Base-by-base conservation (phyloP, 2,113 vertebrate species). In the Xenopus laevis region DNA sequence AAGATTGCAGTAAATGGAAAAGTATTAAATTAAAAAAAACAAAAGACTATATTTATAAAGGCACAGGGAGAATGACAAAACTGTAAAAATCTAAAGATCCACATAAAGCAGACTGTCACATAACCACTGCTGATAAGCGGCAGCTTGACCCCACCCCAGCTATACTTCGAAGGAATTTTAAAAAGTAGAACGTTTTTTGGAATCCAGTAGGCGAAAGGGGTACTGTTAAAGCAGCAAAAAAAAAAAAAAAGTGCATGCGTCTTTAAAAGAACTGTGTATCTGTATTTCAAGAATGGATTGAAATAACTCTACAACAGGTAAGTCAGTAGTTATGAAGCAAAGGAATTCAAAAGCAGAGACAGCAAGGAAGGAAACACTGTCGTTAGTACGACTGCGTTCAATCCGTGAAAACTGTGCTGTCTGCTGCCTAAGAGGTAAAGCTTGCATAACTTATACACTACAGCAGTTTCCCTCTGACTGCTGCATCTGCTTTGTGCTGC, bases 351-450 rank as follows among this genome's bases (percentile, higher is more conserved):
- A 8, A 7, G 7, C 52, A 17, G 53, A 55, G 53, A 55, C 53
- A 18, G 4, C 17, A 55, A 50, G 81, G 88, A 84, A 88, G 17
- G 5, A 85, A 83, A 88, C 88, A 86, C 85, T 7, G 53, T 4
- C 16, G 10, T 9, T 55, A n/a, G 15, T 13, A 50, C 33, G 33
- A 50, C 4, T 27, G 23, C 23, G 23, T 27, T 27, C 23, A 27
- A 1, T 27, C 47, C 10, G 9, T 47, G 46, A 47, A 47, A 47
- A 47, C 46, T 10, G 47, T 50, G 15, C 47, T 9, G 47, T 50
- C 47, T 50, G 15, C 4, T 50, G 47, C 47, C 47, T 13, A 13
- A 50, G 13, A 7, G 6, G 47, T 27, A 27, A 27, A 27, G 23
- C 23, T 50, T 1, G 6, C 2, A 4, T 50, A 50, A 16, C 4